Conservation (phyloP, 2,888 invertebrate genomes). For the Eupsilia transversa region DNA sequence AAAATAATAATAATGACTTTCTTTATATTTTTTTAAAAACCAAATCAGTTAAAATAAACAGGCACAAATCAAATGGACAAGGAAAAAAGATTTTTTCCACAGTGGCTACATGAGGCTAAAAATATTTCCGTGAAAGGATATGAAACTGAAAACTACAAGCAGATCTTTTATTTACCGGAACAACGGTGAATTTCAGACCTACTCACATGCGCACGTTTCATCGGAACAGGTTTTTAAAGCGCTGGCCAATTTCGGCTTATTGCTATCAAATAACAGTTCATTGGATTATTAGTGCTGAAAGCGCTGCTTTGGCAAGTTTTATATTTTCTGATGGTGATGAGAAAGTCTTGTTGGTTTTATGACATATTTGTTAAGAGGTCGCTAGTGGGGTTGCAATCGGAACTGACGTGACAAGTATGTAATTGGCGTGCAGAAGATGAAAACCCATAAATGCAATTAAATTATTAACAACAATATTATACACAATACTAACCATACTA, state of each 20-base stretch:
- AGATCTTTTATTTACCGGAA: slow-evolving; percentile 17
- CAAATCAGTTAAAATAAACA: not conserved
- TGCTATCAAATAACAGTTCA: slow-evolving; percentile 31
- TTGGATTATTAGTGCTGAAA: slow-evolving; percentile 26
- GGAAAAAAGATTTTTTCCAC: not conserved
- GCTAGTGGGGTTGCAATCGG: not conserved
- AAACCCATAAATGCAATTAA: not conserved
- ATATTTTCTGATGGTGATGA: slow-evolving; percentile 7
- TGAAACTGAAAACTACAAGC: slow-evolving; percentile 20
- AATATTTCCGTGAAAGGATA: slow-evolving; percentile 2
- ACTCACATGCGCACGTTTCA: slow-evolving; percentile 14
- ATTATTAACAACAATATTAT: too few relatives aligned
- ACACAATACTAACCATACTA: too few relatives aligned
- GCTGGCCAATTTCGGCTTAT: slow-evolving; percentile 18
- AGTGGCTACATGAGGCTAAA: not conserved
- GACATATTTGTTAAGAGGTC: not conserved
- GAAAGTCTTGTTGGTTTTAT: slow-evolving; percentile 1
- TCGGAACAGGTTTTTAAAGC: slow-evolving; percentile 18
- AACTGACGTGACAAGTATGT: not conserved
- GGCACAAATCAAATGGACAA: not conserved
- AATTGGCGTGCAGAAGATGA: not conserved
- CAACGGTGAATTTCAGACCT: slow-evolving; percentile 10
- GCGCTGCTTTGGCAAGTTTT: slow-evolving; percentile 22
- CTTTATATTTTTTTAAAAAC: not conserved
- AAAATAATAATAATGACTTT: too few relatives aligned